A percentile compares a stretch with the other conserved stretches of the same genome.
Conservation (phyloP, 2,797 vertebrate genomes). For the Spea hammondii region DNA sequence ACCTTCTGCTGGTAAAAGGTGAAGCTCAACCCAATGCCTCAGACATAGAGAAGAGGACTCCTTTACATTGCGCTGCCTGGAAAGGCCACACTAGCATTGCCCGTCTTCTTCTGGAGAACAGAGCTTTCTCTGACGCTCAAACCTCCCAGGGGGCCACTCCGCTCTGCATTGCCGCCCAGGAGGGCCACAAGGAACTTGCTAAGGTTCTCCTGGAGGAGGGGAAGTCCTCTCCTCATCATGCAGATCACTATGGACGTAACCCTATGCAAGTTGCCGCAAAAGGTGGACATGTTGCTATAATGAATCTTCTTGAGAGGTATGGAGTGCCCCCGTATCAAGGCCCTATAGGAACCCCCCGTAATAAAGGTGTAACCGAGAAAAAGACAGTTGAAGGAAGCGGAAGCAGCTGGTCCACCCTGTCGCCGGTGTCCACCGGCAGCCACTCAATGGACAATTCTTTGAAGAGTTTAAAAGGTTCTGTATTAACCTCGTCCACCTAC, state of each 20-base stretch:
- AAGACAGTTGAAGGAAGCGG: slow-evolving; percentile 45
- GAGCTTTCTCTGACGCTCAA: slow-evolving; percentile 65
- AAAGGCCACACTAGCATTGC: slow-evolving; percentile 66
- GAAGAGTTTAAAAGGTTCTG: slow-evolving; percentile 69
- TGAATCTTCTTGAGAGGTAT: slow-evolving; percentile 70
- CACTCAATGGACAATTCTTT: slow-evolving; percentile 63
- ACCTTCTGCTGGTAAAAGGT: slow-evolving; percentile 68
- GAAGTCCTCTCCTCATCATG: slow-evolving; percentile 67
- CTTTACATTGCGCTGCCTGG: slow-evolving; percentile 79
- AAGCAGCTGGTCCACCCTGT: slow-evolving; percentile 63
- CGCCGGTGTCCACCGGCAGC: slow-evolving; percentile 71
- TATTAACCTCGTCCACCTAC: slow-evolving; percentile 64
- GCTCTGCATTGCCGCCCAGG: slow-evolving; percentile 76
- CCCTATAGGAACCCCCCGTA: slow-evolving; percentile 36
- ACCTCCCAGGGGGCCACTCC: slow-evolving; percentile 77
- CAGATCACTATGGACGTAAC: slow-evolving; percentile 73
- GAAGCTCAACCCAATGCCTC: slow-evolving; percentile 69
- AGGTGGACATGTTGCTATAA: slow-evolving; percentile 66
- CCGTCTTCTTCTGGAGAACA: slow-evolving; percentile 63
- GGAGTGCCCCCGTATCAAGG: slow-evolving; percentile 70
- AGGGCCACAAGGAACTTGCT: slow-evolving; percentile 71
- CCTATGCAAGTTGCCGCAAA: slow-evolving; percentile 75
- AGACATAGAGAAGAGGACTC: slow-evolving; percentile 71
- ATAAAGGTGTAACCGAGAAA: slow-evolving; percentile 57
- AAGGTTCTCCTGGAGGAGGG: slow-evolving; percentile 71